Percentiles rank a stretch among this genome's conserved stretches.
phyloP scores from a whole-genome alignment of 2,797 vertebrate genomes.

The Lithobates pipiens region DNA sequence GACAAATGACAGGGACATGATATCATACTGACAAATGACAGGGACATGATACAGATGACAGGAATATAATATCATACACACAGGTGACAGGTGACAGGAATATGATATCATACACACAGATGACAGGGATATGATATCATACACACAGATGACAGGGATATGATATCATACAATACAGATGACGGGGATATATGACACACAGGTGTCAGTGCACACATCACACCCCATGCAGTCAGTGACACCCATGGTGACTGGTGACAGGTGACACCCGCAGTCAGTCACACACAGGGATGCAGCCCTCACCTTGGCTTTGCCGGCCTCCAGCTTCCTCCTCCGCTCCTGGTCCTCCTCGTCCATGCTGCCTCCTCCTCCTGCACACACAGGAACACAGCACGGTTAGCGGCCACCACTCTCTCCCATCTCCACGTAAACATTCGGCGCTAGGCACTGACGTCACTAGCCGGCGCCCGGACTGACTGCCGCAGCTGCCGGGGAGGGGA shows the following conservation, averaged over 20 bases:
- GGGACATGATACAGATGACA: no score
- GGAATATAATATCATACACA: no score
- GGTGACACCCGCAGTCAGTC: neutral
- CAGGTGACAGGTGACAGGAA: no score
- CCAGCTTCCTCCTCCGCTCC: slow-evolving; percentile 91
- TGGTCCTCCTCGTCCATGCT: slow-evolving; percentile 83
- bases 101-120: no score
- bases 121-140: no score
- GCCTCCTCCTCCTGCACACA: slow-evolving; percentile 16
- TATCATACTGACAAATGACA: neutral
- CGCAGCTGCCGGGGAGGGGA: neutral
- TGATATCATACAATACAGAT: no score
- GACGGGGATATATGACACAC: no score
- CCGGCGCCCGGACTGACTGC: slow-evolving; percentile 13
- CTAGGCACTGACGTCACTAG: slow-evolving; percentile 47
- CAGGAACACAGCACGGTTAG: slow-evolving; percentile 48
- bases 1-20: no score
- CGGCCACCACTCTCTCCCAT: slow-evolving; percentile 43
- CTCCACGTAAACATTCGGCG: slow-evolving; percentile 62
- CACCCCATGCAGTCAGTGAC: neutral
- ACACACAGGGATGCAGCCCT: neutral
- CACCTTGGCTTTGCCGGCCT: slow-evolving; percentile 96
- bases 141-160: no score
- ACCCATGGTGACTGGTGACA: neutral
- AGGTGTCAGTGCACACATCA: neutral